These are phyloP conservation scores for Odontomachus brunneus DNA, from an alignment of 1,140 invertebrate genomes.

Conservation along the genomic window DNA sequence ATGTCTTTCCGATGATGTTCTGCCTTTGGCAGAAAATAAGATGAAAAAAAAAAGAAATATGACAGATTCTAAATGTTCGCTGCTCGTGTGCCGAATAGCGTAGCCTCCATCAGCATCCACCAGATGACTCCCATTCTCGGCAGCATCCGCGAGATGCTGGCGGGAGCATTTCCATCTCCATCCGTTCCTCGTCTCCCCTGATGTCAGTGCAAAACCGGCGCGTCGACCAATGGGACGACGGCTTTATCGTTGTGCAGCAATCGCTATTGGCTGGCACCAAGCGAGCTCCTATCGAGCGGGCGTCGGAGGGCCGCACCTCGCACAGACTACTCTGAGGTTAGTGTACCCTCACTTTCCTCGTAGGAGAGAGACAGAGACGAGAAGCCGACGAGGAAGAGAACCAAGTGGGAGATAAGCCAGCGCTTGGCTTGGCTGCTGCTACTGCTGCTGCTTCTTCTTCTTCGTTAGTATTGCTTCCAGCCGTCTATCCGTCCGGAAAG, in stretches of 20 bases:
- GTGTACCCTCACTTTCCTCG: conserved; percentile 61
- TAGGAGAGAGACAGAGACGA: conserved; percentile 14
- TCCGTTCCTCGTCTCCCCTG: conserved; percentile 66
- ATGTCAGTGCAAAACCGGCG: conserved; percentile 75
- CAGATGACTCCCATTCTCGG: conserved; percentile 82
- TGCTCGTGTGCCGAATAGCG: background rate
- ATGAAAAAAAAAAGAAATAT: background rate
- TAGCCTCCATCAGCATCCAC: conserved; percentile 68
- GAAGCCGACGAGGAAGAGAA: background rate
- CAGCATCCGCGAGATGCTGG: conserved; percentile 72
- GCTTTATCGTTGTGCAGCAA: conserved; percentile 75
- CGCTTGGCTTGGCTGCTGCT: conserved; percentile 20
- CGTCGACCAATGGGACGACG: conserved; percentile 80
- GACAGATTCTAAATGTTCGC: background rate
- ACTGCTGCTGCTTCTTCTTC: conserved; percentile 60
- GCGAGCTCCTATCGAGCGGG: conserved; percentile 83
- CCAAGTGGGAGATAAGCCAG: conserved; percentile 35
- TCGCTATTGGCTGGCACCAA: conserved; percentile 65
- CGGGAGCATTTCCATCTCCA: conserved; percentile 73
- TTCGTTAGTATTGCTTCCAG: conserved; percentile 68
- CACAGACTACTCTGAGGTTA: conserved; percentile 67
- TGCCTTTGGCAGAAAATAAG: background rate
- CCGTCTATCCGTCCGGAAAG: conserved; percentile 61
- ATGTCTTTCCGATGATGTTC: conserved; percentile 1
- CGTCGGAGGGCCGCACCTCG: conserved; percentile 83